Evolutionary conservation across 2,888 invertebrate genomes (phyloP).

Genomic region (Oligia fasciuncula): DNA sequence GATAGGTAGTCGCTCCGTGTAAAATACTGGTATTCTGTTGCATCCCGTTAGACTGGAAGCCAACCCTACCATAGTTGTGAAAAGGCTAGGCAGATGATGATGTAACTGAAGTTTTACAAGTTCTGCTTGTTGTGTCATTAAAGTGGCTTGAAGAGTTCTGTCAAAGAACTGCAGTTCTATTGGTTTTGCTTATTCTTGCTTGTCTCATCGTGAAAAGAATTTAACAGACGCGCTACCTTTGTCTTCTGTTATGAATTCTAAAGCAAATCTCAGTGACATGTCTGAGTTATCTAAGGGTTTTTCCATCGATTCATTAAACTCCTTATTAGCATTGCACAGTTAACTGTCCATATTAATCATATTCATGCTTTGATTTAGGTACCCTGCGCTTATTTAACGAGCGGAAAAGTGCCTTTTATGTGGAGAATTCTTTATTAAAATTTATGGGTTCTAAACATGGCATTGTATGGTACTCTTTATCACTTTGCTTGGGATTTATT

Average conservation of each 20-base stretch:
- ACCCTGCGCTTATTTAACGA: constrained; percentile 42
- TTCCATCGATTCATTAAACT: constrained; percentile 23
- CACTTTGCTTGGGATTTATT: constrained; percentile 48
- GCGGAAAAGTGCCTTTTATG: constrained; percentile 55
- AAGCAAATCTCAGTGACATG: background rate
- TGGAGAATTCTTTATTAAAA: constrained; percentile 42
- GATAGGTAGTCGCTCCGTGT: no score
- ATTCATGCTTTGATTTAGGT: constrained; percentile 47
- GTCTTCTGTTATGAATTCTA: background rate
- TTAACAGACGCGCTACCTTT: background rate
- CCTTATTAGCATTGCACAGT: constrained; percentile 39
- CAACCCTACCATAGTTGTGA: background rate
- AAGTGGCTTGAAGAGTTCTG: background rate
- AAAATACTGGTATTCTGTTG: background rate
- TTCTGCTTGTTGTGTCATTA: background rate
- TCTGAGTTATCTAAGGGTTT: constrained; percentile 1
- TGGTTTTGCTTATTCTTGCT: background rate
- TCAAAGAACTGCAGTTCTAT: background rate
- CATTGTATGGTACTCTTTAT: constrained; percentile 42
- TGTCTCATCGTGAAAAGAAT: background rate
- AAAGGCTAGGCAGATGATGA: background rate
- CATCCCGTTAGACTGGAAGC: background rate
- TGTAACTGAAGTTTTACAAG: background rate
- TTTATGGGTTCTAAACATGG: constrained; percentile 49
- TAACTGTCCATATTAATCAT: constrained; percentile 41